These are phyloP conservation scores for Arctopsyche grandis DNA, from an alignment of 1,140 invertebrate species.

Conservation along the genomic window DNA sequence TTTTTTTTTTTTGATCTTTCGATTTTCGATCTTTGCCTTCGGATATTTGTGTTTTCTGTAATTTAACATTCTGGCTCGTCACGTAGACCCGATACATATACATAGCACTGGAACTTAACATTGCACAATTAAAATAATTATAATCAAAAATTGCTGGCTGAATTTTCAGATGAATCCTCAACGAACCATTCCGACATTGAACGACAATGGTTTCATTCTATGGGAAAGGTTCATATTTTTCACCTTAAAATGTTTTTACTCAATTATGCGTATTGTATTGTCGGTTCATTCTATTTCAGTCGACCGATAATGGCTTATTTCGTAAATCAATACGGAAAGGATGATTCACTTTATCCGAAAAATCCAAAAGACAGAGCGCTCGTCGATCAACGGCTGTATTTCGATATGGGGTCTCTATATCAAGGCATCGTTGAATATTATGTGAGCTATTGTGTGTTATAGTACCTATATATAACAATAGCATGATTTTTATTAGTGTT, in stretches of 20 bases:
- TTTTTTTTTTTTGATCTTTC: too few species aligned
- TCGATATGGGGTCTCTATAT: conserved; percentile 77
- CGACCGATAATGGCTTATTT: conserved; percentile 79
- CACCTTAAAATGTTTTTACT: conserved; percentile 28
- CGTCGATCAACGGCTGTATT: conserved; percentile 77
- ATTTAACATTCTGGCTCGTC: too few species aligned
- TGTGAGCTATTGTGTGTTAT: conserved; percentile 62
- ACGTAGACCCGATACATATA: too few species aligned
- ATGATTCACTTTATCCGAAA: conserved; percentile 74
- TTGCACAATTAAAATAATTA: too few species aligned
- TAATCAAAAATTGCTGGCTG: background rate
- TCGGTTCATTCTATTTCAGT: conserved; percentile 59
- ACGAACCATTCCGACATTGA: conserved; percentile 71
- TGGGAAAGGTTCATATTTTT: conserved; percentile 63
- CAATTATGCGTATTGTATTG: conserved; percentile 21
- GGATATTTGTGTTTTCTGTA: too few species aligned
- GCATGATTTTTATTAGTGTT: conserved; percentile 29
- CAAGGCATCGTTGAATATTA: conserved; percentile 65
- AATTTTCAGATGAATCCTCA: conserved; percentile 59
- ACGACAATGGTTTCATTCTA: conserved; percentile 71
- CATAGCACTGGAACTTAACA: too few species aligned
- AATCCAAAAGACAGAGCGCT: conserved; percentile 73
- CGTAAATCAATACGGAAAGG: conserved; percentile 75
- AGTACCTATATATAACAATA: background rate
- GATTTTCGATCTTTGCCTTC: too few species aligned